phyloP scores from a whole-genome alignment of 2,797 vertebrate species.

The Spondyliosoma cantharus region DNA sequence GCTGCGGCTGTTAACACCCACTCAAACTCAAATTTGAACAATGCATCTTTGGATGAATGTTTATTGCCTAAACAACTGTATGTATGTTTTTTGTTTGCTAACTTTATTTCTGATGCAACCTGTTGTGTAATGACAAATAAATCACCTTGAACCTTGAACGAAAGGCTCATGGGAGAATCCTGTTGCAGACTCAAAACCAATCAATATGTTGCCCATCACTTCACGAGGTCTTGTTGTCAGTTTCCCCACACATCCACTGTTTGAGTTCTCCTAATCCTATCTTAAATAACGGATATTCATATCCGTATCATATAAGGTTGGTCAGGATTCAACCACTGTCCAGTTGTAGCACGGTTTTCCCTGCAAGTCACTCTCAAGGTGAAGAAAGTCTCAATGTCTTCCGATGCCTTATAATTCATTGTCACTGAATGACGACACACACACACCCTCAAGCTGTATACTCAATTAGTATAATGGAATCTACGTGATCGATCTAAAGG shows the following conservation, averaged over 20 bases:
- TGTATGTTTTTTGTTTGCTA: no score
- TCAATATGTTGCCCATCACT: not conserved
- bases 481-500: not conserved
- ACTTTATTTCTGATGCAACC: no score
- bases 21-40: no score
- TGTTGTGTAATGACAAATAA: no score
- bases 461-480: constrained; percentile 23
- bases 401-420: not conserved
- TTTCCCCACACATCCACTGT: not conserved
- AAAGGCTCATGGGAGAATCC: not conserved
- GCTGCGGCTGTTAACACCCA: no score
- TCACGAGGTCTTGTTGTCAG: not conserved
- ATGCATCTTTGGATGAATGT: no score
- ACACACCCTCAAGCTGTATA: not conserved
- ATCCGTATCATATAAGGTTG: not conserved
- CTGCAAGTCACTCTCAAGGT: not conserved
- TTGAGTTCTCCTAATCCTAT: not conserved
- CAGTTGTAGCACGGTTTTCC: not conserved
- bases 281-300: not conserved
- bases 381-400: not conserved
- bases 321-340: not conserved
- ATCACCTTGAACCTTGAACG: no score
- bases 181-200: not conserved
- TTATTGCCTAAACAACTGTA: no score
- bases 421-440: constrained; percentile 8